These are phyloP conservation scores for Alcedo atthis DNA, from an alignment of 2,797 vertebrate species.

Conservation along the genomic window DNA sequence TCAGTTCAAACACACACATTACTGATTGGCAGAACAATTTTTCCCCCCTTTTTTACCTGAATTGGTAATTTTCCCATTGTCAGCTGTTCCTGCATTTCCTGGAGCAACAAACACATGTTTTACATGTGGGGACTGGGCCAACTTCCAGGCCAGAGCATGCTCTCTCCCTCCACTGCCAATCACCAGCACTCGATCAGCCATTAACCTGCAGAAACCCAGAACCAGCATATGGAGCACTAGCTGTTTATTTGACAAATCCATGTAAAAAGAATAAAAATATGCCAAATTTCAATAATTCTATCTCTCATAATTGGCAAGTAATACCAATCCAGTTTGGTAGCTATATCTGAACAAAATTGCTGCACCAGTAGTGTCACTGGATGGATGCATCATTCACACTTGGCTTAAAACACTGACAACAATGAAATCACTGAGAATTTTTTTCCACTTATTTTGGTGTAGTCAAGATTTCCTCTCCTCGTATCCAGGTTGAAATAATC, in stretches of 20 bases:
- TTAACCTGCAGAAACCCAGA: conserved; percentile 56
- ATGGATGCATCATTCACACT: no score
- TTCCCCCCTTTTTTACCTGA: conserved; percentile 79
- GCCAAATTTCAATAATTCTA: neutral
- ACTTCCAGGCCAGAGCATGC: conserved; percentile 92
- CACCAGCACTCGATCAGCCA: conserved; percentile 90
- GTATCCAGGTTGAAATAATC: neutral
- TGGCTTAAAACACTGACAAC: neutral
- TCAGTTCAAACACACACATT: neutral
- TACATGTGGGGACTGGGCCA: conserved; percentile 89
- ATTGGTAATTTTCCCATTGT: conserved; percentile 88
- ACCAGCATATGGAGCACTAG: neutral
- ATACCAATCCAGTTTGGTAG: neutral
- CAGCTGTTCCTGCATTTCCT: conserved; percentile 91
- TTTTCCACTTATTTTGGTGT: neutral
- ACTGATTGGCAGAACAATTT: neutral
- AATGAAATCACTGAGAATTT: neutral
- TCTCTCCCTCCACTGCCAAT: conserved; percentile 91
- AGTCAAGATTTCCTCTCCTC: neutral
- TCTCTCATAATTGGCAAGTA: neutral
- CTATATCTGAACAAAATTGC: neutral
- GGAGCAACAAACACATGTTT: conserved; percentile 91
- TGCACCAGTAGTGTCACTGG: neutral
- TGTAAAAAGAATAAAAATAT: neutral
- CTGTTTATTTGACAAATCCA: neutral